Evolutionary conservation across 23 tunicate genomes (phyloP).

Genomic region (Botrylloides violaceus): DNA sequence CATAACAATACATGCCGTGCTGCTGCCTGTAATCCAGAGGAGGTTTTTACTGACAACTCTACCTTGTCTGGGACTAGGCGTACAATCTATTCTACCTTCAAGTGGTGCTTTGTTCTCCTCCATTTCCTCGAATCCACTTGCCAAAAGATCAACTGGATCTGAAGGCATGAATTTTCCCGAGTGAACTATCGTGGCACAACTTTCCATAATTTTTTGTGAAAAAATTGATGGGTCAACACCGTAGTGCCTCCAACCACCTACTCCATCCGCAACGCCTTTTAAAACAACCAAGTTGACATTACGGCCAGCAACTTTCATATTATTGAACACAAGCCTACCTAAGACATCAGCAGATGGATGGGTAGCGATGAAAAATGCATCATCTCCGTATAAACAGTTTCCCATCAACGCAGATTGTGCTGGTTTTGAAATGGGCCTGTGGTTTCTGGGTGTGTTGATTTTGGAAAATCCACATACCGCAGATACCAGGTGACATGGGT

Average conservation of each 20-base stretch:
- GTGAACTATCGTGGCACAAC: constrained; percentile 83
- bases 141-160: constrained; percentile 55
- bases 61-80: no score
- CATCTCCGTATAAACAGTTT: constrained; percentile 81
- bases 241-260: constrained; percentile 96
- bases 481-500: constrained; percentile 74
- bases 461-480: constrained; percentile 88
- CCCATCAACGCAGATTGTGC: constrained; percentile 61
- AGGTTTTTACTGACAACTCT: no score
- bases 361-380: constrained; percentile 74
- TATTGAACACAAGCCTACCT: constrained; percentile 25
- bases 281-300: constrained; percentile 9
- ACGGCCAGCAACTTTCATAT: neutral
- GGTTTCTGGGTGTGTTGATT: constrained; percentile 57
- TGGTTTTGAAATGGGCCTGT: constrained; percentile 47
- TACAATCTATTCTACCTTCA: constrained; percentile 38
- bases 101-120: constrained; percentile 62
- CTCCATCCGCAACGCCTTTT: constrained; percentile 98
- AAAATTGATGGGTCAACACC: constrained; percentile 96
- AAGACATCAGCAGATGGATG: constrained; percentile 72
- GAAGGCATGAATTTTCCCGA: constrained; percentile 66
- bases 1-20: constrained; percentile 93
- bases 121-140: constrained; percentile 74
- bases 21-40: constrained; percentile 94
- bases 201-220: constrained; percentile 80